phyloP scores from a whole-genome alignment of 2,797 vertebrate genomes.

The Melopsittacus undulatus region DNA sequence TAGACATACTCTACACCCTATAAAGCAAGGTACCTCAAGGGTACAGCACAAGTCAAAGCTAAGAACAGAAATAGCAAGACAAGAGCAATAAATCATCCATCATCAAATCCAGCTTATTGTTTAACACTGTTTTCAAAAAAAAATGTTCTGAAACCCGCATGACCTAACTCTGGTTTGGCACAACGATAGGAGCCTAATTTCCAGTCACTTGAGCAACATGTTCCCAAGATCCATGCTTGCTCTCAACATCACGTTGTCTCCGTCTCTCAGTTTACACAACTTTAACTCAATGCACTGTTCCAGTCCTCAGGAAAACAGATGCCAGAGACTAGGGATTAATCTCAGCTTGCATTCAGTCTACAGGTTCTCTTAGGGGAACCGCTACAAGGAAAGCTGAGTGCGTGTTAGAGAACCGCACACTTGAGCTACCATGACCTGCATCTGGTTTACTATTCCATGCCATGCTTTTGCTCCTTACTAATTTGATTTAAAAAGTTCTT shows the following conservation, averaged over 20 bases:
- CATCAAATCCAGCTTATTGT: neutral
- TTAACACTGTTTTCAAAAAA: neutral
- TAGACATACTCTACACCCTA: neutral
- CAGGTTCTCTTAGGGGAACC: neutral
- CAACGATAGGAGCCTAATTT: neutral
- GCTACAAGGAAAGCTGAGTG: neutral
- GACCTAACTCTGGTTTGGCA: constrained; percentile 22
- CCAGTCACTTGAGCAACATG: neutral
- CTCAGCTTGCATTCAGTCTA: neutral
- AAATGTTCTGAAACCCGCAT: neutral
- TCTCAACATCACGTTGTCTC: neutral
- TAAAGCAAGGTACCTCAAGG: neutral
- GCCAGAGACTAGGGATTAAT: neutral
- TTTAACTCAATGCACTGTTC: neutral
- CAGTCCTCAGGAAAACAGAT: neutral
- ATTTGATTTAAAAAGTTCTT: neutral
- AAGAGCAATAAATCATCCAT: neutral
- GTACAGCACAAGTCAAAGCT: neutral
- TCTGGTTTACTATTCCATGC: neutral
- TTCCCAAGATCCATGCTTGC: neutral
- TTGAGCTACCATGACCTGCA: neutral
- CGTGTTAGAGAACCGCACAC: neutral
- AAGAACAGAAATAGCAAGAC: neutral
- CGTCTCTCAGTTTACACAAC: neutral
- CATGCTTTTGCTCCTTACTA: neutral